phyloP scores from a whole-genome alignment of 2,113 vertebrate species.

The Poecilia latipinna region DNA sequence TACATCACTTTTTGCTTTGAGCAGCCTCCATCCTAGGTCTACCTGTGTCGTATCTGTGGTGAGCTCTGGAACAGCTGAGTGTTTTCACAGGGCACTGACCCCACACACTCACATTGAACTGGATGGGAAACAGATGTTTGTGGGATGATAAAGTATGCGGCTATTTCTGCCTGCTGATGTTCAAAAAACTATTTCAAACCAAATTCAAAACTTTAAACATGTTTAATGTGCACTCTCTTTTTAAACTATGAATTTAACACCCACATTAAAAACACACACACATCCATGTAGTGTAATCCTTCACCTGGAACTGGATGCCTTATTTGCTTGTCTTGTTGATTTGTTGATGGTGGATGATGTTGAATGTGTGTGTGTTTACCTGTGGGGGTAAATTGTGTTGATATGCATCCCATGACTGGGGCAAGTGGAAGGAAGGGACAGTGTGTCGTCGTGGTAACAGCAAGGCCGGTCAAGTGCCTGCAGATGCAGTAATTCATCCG shows the following conservation, averaged over 20 bases:
- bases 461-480: conserved; percentile 80
- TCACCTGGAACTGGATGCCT: too few relatives aligned
- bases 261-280: too few relatives aligned
- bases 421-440: conserved; percentile 80
- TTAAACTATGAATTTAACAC: not conserved
- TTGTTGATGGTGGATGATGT: not conserved
- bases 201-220: too few relatives aligned
- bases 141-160: not conserved
- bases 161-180: too few relatives aligned
- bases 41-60: not conserved
- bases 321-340: not conserved
- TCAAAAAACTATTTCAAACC: too few relatives aligned
- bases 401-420: conserved; percentile 73
- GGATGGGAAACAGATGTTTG: not conserved
- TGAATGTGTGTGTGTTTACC: conserved; percentile 47
- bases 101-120: not conserved
- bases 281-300: too few relatives aligned
- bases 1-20: not conserved
- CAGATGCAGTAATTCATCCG: conserved; percentile 87
- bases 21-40: not conserved
- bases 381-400: conserved; percentile 80
- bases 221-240: too few relatives aligned
- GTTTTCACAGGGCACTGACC: not conserved
- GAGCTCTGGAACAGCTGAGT: not conserved
- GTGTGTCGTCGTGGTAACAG: conserved; percentile 82